Evolutionary conservation across 2,888 invertebrate species (phyloP).

Genomic region (Microdon myrmicae): DNA sequence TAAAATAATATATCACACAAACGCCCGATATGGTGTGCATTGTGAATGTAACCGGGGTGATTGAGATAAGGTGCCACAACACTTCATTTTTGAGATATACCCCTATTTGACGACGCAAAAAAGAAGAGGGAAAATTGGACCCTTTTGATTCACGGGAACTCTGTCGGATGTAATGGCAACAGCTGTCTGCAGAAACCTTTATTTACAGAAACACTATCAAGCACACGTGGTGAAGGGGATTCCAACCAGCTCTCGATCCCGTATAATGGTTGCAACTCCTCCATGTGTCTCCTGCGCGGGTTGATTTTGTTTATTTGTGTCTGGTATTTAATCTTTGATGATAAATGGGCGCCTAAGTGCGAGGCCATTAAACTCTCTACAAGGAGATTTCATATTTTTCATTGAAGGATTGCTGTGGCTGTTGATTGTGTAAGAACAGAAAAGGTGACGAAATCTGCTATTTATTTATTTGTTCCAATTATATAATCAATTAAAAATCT

Average conservation of each 20-base stretch:
- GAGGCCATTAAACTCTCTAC: conserved; percentile 10
- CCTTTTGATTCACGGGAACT: conserved; percentile 7
- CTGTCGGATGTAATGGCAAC: conserved; percentile 39
- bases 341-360: conserved; percentile 29
- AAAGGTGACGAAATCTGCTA: too few relatives aligned
- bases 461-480: too few relatives aligned
- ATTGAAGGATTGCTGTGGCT: too few relatives aligned
- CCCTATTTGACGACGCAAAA: conserved; percentile 10
- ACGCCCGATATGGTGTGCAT: too few relatives aligned
- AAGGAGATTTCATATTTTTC: too few relatives aligned
- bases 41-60: too few relatives aligned
- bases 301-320: conserved; percentile 38
- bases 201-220: conserved; percentile 20
- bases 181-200: conserved; percentile 32
- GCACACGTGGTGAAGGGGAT: conserved; percentile 29
- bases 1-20: too few relatives aligned
- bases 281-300: conserved; percentile 29
- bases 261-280: conserved; percentile 20
- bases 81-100: conserved; percentile 23
- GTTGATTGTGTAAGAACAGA: too few relatives aligned
- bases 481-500: too few relatives aligned
- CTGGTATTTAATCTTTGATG: conserved; percentile 42
- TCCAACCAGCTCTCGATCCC: conserved; percentile 18
- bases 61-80: conserved; percentile 39
- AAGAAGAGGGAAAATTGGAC: conserved; percentile 29